phyloP scores from a whole-genome alignment of 2,888 invertebrate species.

The Apodemia mormo region DNA sequence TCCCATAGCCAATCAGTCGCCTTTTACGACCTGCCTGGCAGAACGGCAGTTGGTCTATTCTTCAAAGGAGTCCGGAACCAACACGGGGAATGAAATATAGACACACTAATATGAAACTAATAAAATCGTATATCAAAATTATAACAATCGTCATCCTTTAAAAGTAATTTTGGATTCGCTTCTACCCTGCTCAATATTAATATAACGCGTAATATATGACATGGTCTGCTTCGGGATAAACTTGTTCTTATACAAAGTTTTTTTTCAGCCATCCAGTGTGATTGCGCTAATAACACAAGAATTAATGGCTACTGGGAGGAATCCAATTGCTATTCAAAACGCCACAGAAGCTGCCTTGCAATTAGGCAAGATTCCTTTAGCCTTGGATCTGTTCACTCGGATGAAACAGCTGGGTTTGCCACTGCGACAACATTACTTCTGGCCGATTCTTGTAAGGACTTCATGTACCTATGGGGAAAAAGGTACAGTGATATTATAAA shows the following conservation, averaged over 20 bases:
- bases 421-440: constrained; percentile 84
- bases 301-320: constrained; percentile 68
- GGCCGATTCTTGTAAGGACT: constrained; percentile 82
- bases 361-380: constrained; percentile 63
- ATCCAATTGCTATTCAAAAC: constrained; percentile 74
- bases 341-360: constrained; percentile 80
- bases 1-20: too few species aligned
- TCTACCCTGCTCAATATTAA: not conserved
- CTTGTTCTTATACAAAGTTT: too few species aligned
- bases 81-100: too few species aligned
- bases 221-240: too few species aligned
- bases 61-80: too few species aligned
- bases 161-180: too few species aligned
- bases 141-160: too few species aligned
- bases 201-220: not conserved
- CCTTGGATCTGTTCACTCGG: constrained; percentile 65
- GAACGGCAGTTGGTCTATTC: too few species aligned
- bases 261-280: constrained; percentile 65
- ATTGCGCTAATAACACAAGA: constrained; percentile 69
- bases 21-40: too few species aligned
- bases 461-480: constrained; percentile 77
- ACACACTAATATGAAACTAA: too few species aligned
- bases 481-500: constrained; percentile 53
- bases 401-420: constrained; percentile 66
- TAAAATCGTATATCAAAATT: too few species aligned